Base-by-base conservation (phyloP, 1,140 invertebrate genomes). In the Scaptomyza graminum region DNA sequence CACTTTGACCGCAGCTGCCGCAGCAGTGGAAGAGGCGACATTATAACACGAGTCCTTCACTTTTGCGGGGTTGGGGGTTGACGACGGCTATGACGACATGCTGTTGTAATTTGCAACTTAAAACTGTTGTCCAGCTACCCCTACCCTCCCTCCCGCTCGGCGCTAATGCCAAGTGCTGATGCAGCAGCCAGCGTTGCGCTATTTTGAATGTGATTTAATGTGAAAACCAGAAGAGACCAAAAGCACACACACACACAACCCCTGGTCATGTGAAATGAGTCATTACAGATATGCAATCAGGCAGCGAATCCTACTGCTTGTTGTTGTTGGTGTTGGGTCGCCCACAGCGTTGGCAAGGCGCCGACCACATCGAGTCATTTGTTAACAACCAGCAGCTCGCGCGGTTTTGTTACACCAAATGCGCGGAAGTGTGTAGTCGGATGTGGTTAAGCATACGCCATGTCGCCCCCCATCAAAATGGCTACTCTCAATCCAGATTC, bases 381-480 rank as follows among this genome's bases (percentile, higher is more conserved):
- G 83, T 87, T 87, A 87, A 88, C 83, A 87, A 83, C 74, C 82
- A 82, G 76, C 31, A 60, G 79, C 1, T n/a, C n/a, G 18, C 72
- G 83, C 79, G 82, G 82, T 82, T 87, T 87, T 87, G 79, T 77
- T 88, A 77, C 83, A 80, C 83, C 83, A 88, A 88, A 88, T 88
- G 83, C 76, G 84, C 83, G 83, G 83, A 88, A 88, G 83, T 88
- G 79, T 87, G 83, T 82, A 88, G 83, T 88, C 76, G 83, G 83
- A 88, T 88, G 83, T 74, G 83, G 83, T 88, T 88, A 88, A 88
- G 83, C 79, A 88, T 88, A 88, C 83, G 83, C 83, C 83, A 88
- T 88, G 83, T 79, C 78, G 83, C 67, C 79, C 83, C 67, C 79
- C 83, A 88, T 79, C 83, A 88, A 88, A 83, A 87, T 87, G 76